Base-by-base conservation (phyloP, 2,888 invertebrate genomes). In the Papilio demoleus region DNA sequence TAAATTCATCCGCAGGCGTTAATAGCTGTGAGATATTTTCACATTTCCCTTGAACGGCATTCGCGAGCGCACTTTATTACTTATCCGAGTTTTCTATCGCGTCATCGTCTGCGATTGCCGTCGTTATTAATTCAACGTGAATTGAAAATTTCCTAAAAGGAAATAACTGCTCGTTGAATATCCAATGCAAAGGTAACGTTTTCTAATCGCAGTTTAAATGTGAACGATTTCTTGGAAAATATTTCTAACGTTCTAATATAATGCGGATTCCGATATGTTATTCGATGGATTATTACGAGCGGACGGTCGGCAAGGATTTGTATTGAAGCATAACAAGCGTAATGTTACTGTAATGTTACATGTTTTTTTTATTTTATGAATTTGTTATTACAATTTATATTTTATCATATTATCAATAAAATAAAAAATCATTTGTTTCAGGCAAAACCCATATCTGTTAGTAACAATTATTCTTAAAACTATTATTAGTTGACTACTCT, bases 71-170 rank as follows among this genome's bases (percentile, higher is more conserved):
- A 65, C 70, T 70, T 72, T 68, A 70, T 71, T 69, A 66, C 73
- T 70, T 70, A 71, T 72, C 72, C 70, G 70, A 72, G 71, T 72
- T 79, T 79, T 77, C 75, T 74, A 76, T 73, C 73, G 72, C 75
- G 77, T 80, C 81, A 79, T 79, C 76, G 73, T 73, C 76, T 74
- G 70, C 73, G 73, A 78, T 78, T 79, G 73, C 75, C 71, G 70
- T 59, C 67, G 70, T 77, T 79, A 78, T 80, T 79, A 77, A 78
- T 77, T 75, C 72, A 72, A 67, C 75, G 71, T 74, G 74, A 77
- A 74, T 77, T 71, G 72, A 70, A 67, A 64, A 70, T 71, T 73
- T 76, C 72, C 71, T 69, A 71, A 68, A 71, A 71, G 73, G 71
- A 74, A 75, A 70, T 71, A 69, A 69, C 69, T 69, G 69, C 65